These are phyloP conservation scores for Muscina levida DNA, from an alignment of 2,888 invertebrate species.

Conservation along the genomic window DNA sequence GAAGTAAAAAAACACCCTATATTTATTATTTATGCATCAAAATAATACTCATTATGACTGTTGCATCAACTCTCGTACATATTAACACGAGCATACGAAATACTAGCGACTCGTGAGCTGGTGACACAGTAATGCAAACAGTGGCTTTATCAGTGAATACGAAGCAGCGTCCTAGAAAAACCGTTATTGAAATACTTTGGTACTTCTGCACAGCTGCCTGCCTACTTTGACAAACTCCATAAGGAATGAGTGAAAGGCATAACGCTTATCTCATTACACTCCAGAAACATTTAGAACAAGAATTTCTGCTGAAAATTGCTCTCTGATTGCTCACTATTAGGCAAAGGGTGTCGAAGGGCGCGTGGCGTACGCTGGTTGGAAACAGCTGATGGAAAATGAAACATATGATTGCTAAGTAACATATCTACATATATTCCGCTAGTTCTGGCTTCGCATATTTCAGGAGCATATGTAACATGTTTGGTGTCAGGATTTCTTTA, in stretches of 20 bases:
- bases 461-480: constrained; percentile 52
- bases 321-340: not conserved
- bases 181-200: constrained; percentile 36
- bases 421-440: not conserved
- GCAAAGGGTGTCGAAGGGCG: not conserved
- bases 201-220: not conserved
- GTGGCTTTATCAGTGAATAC: constrained; percentile 38
- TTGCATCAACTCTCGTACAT: too few species aligned
- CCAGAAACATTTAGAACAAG: too few species aligned
- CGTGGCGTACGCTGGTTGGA: constrained; percentile 5
- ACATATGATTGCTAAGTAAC: constrained; percentile 37
- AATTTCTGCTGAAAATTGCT: too few species aligned
- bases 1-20: too few species aligned
- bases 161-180: constrained; percentile 11
- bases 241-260: too few species aligned
- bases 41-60: too few species aligned
- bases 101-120: constrained; percentile 38
- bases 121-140: constrained; percentile 38
- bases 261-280: too few species aligned
- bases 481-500: constrained; percentile 36
- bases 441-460: not conserved
- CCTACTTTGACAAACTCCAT: too few species aligned
- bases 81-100: too few species aligned
- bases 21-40: too few species aligned
- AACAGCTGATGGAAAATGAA: constrained; percentile 52